phyloP scores from a whole-genome alignment of 2,113 vertebrate genomes.

The Pterocles gutturalis region DNA sequence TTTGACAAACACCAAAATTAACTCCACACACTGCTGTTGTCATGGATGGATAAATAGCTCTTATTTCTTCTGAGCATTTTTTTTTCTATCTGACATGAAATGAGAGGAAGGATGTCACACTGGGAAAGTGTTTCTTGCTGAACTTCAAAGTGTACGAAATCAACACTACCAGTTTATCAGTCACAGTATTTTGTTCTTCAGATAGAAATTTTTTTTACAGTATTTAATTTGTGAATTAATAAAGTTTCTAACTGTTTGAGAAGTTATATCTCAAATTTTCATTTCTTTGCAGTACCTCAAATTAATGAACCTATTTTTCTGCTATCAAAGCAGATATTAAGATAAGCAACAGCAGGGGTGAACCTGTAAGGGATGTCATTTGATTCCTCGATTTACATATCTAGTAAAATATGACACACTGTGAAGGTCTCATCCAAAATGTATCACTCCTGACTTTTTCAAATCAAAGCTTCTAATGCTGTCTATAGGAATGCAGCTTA shows the following conservation, averaged over 20 bases:
- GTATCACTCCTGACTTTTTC: not conserved
- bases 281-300: not conserved
- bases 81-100: not conserved
- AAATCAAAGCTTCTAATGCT: not conserved
- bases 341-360: not conserved
- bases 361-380: not conserved
- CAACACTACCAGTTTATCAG: not conserved
- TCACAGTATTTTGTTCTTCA: not conserved
- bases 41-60: not conserved
- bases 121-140: not conserved
- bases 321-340: not conserved
- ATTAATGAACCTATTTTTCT: not conserved
- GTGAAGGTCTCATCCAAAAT: not conserved
- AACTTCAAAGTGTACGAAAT: not conserved
- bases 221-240: not conserved
- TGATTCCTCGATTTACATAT: not conserved
- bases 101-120: not conserved
- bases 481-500: not conserved
- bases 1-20: conserved; percentile 1
- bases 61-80: not conserved
- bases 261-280: not conserved
- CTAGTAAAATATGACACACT: not conserved
- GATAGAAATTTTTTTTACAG: not conserved
- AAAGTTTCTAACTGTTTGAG: not conserved
- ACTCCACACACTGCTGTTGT: not conserved